Evolutionary conservation across 1,140 invertebrate species (phyloP).

Genomic region (Thaumetopoea pityocampa): DNA sequence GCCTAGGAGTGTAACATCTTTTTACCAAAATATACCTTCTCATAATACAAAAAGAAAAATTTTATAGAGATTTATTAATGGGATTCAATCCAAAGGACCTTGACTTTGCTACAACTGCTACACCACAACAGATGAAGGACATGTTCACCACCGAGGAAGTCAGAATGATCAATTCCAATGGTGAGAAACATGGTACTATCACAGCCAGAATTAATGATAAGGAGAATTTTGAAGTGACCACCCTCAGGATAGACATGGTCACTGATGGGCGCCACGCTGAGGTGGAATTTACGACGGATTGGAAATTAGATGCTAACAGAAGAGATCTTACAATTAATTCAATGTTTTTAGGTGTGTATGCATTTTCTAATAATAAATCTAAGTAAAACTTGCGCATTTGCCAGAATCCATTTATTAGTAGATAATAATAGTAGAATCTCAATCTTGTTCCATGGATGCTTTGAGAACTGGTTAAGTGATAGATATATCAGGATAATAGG

Average conservation of each 20-base stretch:
- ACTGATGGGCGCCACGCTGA: slow-evolving; percentile 97
- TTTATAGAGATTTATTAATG: slow-evolving; percentile 91
- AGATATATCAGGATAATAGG: no score
- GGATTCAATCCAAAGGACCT: slow-evolving; percentile 91
- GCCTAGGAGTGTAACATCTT: slow-evolving; percentile 5
- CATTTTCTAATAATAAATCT: slow-evolving; percentile 5
- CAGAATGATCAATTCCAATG: slow-evolving; percentile 94
- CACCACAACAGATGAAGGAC: slow-evolving; percentile 96
- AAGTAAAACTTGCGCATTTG: no score
- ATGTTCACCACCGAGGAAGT: slow-evolving; percentile 93
- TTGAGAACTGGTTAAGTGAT: no score
- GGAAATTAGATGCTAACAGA: slow-evolving; percentile 96
- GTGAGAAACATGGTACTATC: slow-evolving; percentile 98
- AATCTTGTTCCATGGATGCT: no score
- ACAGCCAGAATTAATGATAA: slow-evolving; percentile 97
- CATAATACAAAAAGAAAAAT: slow-evolving; percentile 10
- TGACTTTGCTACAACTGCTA: slow-evolving; percentile 98
- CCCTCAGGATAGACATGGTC: slow-evolving; percentile 92
- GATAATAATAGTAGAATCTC: no score
- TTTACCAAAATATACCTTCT: slow-evolving; percentile 5
- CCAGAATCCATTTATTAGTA: no score
- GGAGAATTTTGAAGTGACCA: slow-evolving; percentile 95
- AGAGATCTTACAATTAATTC: slow-evolving; percentile 99
- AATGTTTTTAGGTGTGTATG: slow-evolving; percentile 92
- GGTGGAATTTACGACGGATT: slow-evolving; percentile 95